These are phyloP conservation scores for Theocolax elegans DNA, from an alignment of 1,140 invertebrate species.

Conservation along the genomic window DNA sequence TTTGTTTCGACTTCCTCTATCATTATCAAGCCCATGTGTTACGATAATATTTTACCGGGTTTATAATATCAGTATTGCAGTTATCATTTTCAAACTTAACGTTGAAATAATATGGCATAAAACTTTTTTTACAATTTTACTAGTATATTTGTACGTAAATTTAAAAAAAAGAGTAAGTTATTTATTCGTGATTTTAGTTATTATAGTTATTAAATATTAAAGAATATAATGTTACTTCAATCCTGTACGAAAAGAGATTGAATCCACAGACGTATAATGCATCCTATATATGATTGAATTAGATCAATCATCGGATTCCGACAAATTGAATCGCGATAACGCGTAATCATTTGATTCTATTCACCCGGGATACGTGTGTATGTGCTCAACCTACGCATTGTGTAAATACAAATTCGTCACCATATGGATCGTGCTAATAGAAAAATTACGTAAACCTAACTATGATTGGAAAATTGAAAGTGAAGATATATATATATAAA, in stretches of 20 bases:
- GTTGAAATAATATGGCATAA: too few relatives aligned
- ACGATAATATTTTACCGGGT: neutral
- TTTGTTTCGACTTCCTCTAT: neutral
- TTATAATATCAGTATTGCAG: neutral
- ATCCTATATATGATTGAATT: neutral
- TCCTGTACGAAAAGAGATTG: neutral
- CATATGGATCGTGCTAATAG: neutral
- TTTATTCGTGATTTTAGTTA: too few relatives aligned
- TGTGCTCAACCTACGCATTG: too few relatives aligned
- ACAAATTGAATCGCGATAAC: conserved; percentile 3
- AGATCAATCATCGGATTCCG: neutral
- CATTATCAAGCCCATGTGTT: neutral
- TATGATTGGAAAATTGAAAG: conserved; percentile 17
- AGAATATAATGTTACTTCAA: too few relatives aligned
- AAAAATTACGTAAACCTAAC: conserved; percentile 7
- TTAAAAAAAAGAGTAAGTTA: too few relatives aligned
- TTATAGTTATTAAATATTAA: too few relatives aligned
- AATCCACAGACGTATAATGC: neutral
- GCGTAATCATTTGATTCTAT: too few relatives aligned
- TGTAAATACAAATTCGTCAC: neutral
- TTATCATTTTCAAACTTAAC: neutral
- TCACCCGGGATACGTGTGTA: too few relatives aligned
- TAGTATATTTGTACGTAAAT: too few relatives aligned
- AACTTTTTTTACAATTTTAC: too few relatives aligned
- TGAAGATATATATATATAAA: neutral